phyloP scores from a whole-genome alignment of 2,113 vertebrate species.

The Aramus guarauna region DNA sequence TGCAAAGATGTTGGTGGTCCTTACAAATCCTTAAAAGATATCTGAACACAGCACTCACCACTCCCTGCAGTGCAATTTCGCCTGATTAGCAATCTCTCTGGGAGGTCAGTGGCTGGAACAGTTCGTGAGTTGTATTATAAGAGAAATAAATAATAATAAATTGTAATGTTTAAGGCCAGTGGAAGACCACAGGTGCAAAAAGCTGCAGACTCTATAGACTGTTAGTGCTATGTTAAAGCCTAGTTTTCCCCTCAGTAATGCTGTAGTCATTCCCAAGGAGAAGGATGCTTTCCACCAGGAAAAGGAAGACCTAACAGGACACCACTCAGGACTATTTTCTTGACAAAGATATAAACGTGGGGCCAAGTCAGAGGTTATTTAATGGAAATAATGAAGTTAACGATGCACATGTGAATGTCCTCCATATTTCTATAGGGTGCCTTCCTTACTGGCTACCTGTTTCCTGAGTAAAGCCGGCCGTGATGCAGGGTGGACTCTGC shows the following conservation, averaged over 20 bases:
- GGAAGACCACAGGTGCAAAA: not conserved
- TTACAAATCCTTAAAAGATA: not conserved
- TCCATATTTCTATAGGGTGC: not conserved
- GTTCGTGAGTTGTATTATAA: not conserved
- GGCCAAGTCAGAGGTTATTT: not conserved
- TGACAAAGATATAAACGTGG: not conserved
- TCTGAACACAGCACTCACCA: not conserved
- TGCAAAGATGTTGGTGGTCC: constrained; percentile 36
- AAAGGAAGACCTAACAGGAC: not conserved
- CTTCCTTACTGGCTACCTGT: not conserved
- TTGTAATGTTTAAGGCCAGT: not conserved
- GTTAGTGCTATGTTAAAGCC: not conserved
- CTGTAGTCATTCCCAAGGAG: not conserved
- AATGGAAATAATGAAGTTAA: not conserved
- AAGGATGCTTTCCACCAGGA: not conserved
- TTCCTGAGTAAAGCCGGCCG: not conserved
- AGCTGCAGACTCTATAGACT: not conserved
- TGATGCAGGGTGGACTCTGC: not conserved
- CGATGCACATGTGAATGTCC: not conserved
- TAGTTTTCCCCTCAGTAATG: not conserved
- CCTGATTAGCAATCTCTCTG: not conserved
- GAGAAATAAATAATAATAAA: not conserved
- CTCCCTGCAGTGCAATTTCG: not conserved
- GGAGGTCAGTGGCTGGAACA: not conserved
- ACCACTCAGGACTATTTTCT: not conserved